Conservation (phyloP, 1,140 invertebrate genomes). For the Zeugodacus cucurbitae region DNA sequence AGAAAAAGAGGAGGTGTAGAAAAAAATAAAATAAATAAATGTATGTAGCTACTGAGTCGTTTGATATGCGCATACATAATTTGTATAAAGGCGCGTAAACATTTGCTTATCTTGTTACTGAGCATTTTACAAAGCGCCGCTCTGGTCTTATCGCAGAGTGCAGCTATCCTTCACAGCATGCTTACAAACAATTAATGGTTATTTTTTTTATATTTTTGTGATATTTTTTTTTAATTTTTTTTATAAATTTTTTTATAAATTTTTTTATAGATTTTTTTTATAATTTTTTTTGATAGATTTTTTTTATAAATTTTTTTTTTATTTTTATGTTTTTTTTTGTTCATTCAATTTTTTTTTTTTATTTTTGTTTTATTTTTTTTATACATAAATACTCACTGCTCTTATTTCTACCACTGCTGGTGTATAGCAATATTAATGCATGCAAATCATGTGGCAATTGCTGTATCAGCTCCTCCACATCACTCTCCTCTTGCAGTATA, state of each 20-base stretch:
- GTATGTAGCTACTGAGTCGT: too few relatives aligned
- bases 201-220: background rate
- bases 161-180: background rate
- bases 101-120: background rate
- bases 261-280: background rate
- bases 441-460: slow-evolving; percentile 70
- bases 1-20: background rate
- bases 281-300: background rate
- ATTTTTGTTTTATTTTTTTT: background rate
- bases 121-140: background rate
- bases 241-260: background rate
- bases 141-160: background rate
- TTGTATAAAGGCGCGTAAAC: background rate
- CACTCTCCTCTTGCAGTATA: slow-evolving; percentile 67
- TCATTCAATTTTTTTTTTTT: background rate
- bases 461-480: slow-evolving; percentile 66
- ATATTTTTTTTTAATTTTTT: background rate
- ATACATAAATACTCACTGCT: slow-evolving; percentile 48
- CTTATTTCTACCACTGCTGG: slow-evolving; percentile 63
- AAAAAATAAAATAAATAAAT: background rate
- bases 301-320: background rate
- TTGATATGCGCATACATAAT: background rate
- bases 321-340: background rate
- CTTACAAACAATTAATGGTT: background rate
- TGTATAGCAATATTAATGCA: slow-evolving; percentile 68